Evolutionary conservation across 2,797 vertebrate species (phyloP).

Genomic region (Mallotus villosus): DNA sequence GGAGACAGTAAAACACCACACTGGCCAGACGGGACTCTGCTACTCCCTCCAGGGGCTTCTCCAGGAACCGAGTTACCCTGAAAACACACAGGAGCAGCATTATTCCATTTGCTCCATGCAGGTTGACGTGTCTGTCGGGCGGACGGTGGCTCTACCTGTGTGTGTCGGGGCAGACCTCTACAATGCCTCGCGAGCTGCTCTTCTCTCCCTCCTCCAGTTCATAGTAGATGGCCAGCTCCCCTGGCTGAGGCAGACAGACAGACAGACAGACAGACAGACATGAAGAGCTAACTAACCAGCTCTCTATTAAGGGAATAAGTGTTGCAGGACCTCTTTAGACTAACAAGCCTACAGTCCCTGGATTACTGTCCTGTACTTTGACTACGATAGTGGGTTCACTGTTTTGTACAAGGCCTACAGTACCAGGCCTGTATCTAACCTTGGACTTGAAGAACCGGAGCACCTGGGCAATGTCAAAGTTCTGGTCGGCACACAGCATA

Average conservation of each 20-base stretch:
- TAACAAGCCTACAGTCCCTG: too few relatives aligned
- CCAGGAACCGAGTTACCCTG: slow-evolving; percentile 76
- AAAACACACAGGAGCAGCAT: slow-evolving; percentile 1
- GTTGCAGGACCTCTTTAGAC: too few relatives aligned
- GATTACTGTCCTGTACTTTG: too few relatives aligned
- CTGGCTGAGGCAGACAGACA: slow-evolving; percentile 60
- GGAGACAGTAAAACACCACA: slow-evolving; percentile 83
- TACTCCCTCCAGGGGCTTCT: slow-evolving; percentile 73
- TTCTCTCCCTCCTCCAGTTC: slow-evolving; percentile 80
- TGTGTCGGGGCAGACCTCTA: slow-evolving; percentile 79
- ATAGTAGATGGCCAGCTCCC: slow-evolving; percentile 83
- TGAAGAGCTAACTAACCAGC: too few relatives aligned
- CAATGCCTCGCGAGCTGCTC: slow-evolving; percentile 78
- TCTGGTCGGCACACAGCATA: slow-evolving; percentile 84
- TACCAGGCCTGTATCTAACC: slow-evolving; percentile 56
- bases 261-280: neutral
- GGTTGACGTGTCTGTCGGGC: too few relatives aligned
- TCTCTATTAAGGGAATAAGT: too few relatives aligned
- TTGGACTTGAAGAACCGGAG: slow-evolving; percentile 81
- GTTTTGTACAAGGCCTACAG: neutral
- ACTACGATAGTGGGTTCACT: too few relatives aligned
- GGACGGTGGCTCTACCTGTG: slow-evolving; percentile 65
- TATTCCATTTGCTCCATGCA: too few relatives aligned
- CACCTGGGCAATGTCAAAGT: slow-evolving; percentile 83
- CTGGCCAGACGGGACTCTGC: slow-evolving; percentile 77